Conservation (phyloP, 2,888 invertebrate genomes). For the Catonia carolina region DNA sequence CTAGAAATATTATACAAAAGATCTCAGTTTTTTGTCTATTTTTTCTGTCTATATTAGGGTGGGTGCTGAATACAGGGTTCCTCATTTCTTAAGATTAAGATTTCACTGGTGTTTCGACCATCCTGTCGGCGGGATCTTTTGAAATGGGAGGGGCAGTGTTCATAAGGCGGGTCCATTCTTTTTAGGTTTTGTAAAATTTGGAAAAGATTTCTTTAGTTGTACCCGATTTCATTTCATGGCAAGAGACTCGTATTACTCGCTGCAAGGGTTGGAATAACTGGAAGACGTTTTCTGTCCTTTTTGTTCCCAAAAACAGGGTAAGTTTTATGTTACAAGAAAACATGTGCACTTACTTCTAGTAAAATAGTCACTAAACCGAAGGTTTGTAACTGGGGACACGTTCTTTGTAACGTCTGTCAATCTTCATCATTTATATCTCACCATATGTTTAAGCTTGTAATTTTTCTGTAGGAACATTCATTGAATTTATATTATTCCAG, state of each 20-base stretch:
- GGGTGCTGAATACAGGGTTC: slow-evolving; percentile 3
- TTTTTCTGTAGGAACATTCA: too few species aligned
- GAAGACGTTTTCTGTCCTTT: neutral
- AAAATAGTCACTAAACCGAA: too few species aligned
- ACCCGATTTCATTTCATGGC: neutral
- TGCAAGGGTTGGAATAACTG: neutral
- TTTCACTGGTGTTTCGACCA: slow-evolving; percentile 15
- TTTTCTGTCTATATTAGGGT: neutral
- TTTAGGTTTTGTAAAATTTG: neutral
- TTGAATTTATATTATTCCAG: too few species aligned
- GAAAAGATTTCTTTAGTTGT: neutral
- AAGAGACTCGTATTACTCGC: slow-evolving; percentile 4
- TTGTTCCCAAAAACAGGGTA: too few species aligned
- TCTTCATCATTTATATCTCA: too few species aligned
- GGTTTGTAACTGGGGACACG: too few species aligned
- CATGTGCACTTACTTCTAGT: neutral
- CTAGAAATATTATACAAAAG: neutral
- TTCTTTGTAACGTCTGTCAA: too few species aligned
- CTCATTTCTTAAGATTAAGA: slow-evolving; percentile 14
- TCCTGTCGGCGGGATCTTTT: slow-evolving; percentile 4
- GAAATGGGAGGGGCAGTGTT: neutral
- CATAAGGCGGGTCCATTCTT: too few species aligned
- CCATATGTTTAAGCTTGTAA: too few species aligned
- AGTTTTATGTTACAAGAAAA: too few species aligned
- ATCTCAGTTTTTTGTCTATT: neutral